phyloP scores from a whole-genome alignment of 2,888 invertebrate species.

The Drosophila ustulata region DNA sequence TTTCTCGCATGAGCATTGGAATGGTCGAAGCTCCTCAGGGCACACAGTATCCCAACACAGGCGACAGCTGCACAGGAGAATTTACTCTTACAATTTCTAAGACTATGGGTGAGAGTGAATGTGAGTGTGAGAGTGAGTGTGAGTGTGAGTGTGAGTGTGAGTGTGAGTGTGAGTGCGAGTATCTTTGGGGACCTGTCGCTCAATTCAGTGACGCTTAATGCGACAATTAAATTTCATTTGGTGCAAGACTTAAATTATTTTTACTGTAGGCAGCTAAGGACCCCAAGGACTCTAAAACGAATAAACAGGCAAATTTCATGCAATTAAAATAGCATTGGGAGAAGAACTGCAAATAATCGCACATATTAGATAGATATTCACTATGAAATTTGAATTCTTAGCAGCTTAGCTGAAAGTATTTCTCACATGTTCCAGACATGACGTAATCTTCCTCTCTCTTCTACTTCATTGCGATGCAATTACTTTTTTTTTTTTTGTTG shows the following conservation, averaged over 20 bases:
- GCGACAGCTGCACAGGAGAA: constrained; percentile 42
- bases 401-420: background rate
- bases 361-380: too few species aligned
- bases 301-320: constrained; percentile 39
- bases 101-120: constrained; percentile 2
- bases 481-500: constrained; percentile 7
- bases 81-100: constrained; percentile 40
- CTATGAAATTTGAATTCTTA: too few species aligned
- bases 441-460: background rate
- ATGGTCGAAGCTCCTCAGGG: constrained; percentile 38
- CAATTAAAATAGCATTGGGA: constrained; percentile 22
- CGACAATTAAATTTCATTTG: constrained; percentile 76
- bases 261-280: constrained; percentile 12
- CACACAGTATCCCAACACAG: constrained; percentile 49
- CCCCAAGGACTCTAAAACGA: constrained; percentile 47
- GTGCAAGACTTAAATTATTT: constrained; percentile 55
- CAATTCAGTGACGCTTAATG: constrained; percentile 70
- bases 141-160: constrained; percentile 11
- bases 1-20: constrained; percentile 65
- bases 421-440: constrained; percentile 18
- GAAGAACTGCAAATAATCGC: background rate
- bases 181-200: constrained; percentile 68
- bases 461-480: constrained; percentile 36
- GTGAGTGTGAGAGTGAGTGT: constrained; percentile 18
- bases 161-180: constrained; percentile 21